Percentiles rank a stretch among this genome's conserved stretches.
Conservation (phyloP, 2,113 vertebrate genomes). For the Nycticorax nycticorax region DNA sequence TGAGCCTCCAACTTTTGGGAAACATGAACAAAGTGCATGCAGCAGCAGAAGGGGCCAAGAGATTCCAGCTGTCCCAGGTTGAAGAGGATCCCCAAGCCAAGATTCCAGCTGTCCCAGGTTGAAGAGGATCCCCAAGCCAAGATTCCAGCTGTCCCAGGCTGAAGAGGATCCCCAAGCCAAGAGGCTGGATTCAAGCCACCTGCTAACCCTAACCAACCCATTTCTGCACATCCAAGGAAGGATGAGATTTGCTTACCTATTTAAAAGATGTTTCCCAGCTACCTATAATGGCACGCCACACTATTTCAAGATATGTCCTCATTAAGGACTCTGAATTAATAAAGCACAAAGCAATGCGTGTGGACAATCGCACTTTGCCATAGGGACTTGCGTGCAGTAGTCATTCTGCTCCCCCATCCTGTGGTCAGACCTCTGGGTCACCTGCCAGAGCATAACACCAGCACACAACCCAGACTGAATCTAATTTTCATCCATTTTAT, state of each 20-base stretch:
- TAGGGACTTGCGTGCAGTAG: too few relatives aligned
- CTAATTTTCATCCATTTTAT: neutral
- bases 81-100: neutral
- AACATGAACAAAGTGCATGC: neutral
- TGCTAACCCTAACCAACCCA: neutral
- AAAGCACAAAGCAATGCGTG: neutral
- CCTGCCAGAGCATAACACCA: neutral
- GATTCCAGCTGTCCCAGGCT: too few relatives aligned
- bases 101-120: too few relatives aligned
- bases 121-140: neutral
- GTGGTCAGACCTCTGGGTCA: neutral
- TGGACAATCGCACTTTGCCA: neutral
- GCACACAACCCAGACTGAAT: rapidly evolving
- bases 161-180: neutral
- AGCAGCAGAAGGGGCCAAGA: neutral
- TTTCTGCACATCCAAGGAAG: neutral
- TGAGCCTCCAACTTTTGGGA: neutral
- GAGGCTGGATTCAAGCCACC: neutral
- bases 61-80: neutral
- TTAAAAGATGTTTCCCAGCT: neutral
- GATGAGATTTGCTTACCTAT: neutral
- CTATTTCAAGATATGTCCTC: neutral
- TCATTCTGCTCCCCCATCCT: neutral
- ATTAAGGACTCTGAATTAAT: neutral
- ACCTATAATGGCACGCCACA: neutral